phyloP scores from a whole-genome alignment of 2,888 invertebrate species.

The Meloe dianella region DNA sequence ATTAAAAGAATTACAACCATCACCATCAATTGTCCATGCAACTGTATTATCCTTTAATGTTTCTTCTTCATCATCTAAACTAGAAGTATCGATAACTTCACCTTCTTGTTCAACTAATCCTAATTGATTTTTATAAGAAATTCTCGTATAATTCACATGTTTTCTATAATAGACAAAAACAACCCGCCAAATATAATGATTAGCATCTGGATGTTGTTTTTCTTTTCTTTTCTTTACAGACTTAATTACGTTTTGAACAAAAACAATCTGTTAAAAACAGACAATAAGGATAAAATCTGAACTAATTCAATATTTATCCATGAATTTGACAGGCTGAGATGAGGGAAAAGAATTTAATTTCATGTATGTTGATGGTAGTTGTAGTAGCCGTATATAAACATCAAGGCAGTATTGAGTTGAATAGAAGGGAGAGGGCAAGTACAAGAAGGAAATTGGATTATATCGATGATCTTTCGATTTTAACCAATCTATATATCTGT shows the following conservation, averaged over 20 bases:
- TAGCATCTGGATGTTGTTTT: neutral
- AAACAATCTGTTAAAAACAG: neutral
- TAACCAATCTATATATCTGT: neutral
- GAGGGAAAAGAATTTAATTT: neutral
- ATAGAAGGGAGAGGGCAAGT: neutral
- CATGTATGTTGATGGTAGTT: neutral
- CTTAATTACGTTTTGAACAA: neutral
- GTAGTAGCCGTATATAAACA: neutral
- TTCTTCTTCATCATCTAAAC: slow-evolving; percentile 63
- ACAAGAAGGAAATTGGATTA: neutral
- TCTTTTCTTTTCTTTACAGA: neutral
- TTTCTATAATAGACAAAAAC: slow-evolving; percentile 13
- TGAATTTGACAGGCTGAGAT: neutral
- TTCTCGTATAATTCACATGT: neutral
- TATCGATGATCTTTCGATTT: neutral
- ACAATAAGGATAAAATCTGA: neutral
- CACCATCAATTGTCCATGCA: slow-evolving; percentile 45
- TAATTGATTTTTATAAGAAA: neutral
- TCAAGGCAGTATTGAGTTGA: neutral
- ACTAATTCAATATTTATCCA: neutral
- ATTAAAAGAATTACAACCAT: slow-evolving; percentile 55
- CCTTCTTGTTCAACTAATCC: slow-evolving; percentile 56
- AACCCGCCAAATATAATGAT: slow-evolving; percentile 16
- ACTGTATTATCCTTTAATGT: slow-evolving; percentile 65
- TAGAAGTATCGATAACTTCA: slow-evolving; percentile 53